phyloP scores from a whole-genome alignment of 1,140 invertebrate species.

The Atopsyche davidsoni region DNA sequence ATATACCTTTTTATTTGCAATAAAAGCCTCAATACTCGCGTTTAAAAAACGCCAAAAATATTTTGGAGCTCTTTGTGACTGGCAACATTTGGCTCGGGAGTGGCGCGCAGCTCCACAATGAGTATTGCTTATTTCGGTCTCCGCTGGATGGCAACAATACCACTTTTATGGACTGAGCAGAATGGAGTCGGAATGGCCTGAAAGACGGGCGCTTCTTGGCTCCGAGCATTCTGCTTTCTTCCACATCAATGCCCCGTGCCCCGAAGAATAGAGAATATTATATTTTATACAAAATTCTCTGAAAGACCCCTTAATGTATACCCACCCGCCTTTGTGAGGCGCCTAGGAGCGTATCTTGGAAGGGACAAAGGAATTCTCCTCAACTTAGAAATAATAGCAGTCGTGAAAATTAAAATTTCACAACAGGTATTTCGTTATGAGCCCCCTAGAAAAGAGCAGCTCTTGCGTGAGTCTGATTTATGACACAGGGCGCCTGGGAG shows the following conservation, averaged over 20 bases:
- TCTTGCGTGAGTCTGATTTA: no score
- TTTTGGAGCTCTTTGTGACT: no score
- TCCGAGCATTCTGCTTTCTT: slow-evolving; percentile 30
- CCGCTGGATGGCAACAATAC: slow-evolving; percentile 30
- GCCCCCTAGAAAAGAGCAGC: no score
- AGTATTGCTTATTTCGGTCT: slow-evolving; percentile 31
- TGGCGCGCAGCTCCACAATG: slow-evolving; percentile 26
- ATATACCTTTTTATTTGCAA: no score
- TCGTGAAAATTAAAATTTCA: slow-evolving; percentile 26
- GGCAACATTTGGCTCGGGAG: slow-evolving; percentile 1
- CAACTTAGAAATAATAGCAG: slow-evolving; percentile 30
- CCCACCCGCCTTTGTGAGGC: slow-evolving; percentile 22
- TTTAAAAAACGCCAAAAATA: no score
- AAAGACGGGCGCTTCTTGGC: slow-evolving; percentile 29
- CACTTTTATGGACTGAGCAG: slow-evolving; percentile 31
- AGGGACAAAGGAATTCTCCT: slow-evolving; percentile 26
- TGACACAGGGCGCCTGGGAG: no score
- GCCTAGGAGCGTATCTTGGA: slow-evolving; percentile 24
- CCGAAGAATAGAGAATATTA: slow-evolving; percentile 29
- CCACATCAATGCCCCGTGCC: slow-evolving; percentile 27
- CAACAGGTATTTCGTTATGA: slow-evolving; percentile 18
- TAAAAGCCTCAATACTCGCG: no score
- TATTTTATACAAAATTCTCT: slow-evolving; percentile 31
- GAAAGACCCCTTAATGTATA: slow-evolving; percentile 31
- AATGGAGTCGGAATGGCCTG: slow-evolving; percentile 31